A percentile compares a stretch with the other conserved stretches of the same genome.
These are phyloP conservation scores for Anarrhichthys ocellatus DNA, from an alignment of 2,113 vertebrate genomes.

Conservation along the genomic window DNA sequence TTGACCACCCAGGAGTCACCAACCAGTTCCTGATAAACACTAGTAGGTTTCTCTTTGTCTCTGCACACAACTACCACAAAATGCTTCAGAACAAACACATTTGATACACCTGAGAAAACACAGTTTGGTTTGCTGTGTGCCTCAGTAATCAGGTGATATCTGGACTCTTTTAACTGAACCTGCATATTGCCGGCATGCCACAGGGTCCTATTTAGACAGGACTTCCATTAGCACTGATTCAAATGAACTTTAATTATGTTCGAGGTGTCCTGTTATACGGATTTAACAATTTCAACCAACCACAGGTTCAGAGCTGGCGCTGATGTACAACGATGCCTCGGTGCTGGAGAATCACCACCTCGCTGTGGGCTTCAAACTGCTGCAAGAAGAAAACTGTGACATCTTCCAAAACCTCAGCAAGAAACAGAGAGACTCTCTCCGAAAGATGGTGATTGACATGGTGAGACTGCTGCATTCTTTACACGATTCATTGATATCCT, in stretches of 20 bases:
- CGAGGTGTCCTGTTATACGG: not conserved
- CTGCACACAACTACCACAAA: not conserved
- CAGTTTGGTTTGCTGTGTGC: not conserved
- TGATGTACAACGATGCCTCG: slow-evolving; percentile 94
- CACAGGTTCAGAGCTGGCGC: slow-evolving; percentile 91
- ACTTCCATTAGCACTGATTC: not conserved
- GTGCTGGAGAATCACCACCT: slow-evolving; percentile 95
- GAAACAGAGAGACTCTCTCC: slow-evolving; percentile 88
- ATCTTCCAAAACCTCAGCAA: slow-evolving; percentile 93
- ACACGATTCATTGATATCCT: not conserved
- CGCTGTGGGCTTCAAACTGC: slow-evolving; percentile 93
- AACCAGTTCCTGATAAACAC: slow-evolving; percentile 98
- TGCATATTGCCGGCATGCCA: not conserved
- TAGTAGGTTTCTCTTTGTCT: slow-evolving; percentile 80
- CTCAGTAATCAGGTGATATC: not conserved
- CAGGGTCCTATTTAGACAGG: not conserved
- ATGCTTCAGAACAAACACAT: not conserved
- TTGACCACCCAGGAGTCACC: slow-evolving; percentile 93
- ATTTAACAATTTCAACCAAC: slow-evolving; percentile 4
- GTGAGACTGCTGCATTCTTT: slow-evolving; percentile 63
- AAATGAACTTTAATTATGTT: not conserved
- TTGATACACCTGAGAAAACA: not conserved
- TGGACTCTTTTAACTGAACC: not conserved
- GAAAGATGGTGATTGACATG: slow-evolving; percentile 95
- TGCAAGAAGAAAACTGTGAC: slow-evolving; percentile 93